Evolutionary conservation across 2,797 vertebrate species (phyloP).

Genomic region (Tauraco hartlaubi): DNA sequence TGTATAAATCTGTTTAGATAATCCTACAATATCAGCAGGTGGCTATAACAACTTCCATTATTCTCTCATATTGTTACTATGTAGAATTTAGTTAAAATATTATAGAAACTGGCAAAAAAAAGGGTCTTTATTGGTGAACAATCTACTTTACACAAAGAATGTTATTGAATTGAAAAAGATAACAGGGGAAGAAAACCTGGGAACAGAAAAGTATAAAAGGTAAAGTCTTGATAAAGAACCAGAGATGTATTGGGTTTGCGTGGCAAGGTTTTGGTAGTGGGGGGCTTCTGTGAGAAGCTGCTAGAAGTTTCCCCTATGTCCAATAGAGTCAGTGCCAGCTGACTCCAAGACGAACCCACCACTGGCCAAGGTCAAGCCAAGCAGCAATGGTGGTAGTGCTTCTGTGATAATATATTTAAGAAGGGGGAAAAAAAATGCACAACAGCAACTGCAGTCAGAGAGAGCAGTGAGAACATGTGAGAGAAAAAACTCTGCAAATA

Average conservation of each 20-base stretch:
- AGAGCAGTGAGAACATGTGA: no score
- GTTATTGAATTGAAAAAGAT: not conserved
- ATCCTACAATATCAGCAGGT: not conserved
- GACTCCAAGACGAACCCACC: no score
- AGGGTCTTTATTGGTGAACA: not conserved
- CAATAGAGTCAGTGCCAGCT: no score
- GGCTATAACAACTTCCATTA: not conserved
- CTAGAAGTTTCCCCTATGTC: no score
- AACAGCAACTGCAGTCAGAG: no score
- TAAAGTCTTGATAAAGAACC: not conserved
- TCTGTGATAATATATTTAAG: no score
- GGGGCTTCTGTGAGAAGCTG: no score
- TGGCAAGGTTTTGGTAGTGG: no score
- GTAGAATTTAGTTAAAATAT: not conserved
- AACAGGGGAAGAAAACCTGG: not conserved
- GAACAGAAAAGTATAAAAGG: not conserved
- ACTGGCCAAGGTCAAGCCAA: no score
- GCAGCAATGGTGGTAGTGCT: no score
- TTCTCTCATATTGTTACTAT: not conserved
- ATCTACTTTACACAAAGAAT: not conserved
- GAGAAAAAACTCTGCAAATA: no score
- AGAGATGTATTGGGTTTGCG: not conserved
- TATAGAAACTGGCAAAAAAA: slow-evolving; percentile 15
- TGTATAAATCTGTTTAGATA: slow-evolving; percentile 12
- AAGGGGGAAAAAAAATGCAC: no score